A percentile compares a stretch with the other conserved stretches of the same genome.
phyloP scores from a whole-genome alignment of 2,797 vertebrate genomes.

The Ctenochaetus hawaiiensis region DNA sequence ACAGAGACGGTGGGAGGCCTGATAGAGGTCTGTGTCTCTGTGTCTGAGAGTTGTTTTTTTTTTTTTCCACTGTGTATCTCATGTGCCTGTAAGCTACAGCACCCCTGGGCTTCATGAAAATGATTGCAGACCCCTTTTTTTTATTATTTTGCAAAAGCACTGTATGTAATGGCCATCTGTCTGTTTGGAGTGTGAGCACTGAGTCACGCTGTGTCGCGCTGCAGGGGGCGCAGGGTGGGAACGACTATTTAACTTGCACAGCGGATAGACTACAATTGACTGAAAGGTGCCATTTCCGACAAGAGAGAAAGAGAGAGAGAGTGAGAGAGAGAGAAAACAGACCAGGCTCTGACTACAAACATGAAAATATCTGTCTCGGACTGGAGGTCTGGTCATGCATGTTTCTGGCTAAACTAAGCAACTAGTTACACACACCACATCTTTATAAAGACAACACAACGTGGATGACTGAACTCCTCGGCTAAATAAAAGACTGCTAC shows the following conservation, averaged over 20 bases:
- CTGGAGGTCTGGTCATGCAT: constrained; percentile 37
- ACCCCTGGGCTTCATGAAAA: constrained; percentile 79
- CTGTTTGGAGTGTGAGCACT: constrained; percentile 74
- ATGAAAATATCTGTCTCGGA: constrained; percentile 61
- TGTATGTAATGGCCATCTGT: constrained; percentile 86
- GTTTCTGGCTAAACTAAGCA: constrained; percentile 19
- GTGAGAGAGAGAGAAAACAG: too few species aligned
- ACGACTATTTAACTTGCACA: constrained; percentile 76
- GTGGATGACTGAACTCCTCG: constrained; percentile 60
- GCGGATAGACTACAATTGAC: constrained; percentile 70
- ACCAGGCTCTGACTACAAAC: constrained; percentile 46
- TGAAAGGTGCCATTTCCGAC: constrained; percentile 74
- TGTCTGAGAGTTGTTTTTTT: constrained; percentile 38
- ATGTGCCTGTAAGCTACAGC: constrained; percentile 71
- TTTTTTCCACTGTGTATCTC: constrained; percentile 52
- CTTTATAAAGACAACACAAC: constrained; percentile 48
- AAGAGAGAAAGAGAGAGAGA: constrained; percentile 17
- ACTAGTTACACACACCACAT: constrained; percentile 29
- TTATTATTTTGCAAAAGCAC: constrained; percentile 77
- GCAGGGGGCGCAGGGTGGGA: constrained; percentile 64
- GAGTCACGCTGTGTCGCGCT: constrained; percentile 73
- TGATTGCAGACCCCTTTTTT: constrained; percentile 62
- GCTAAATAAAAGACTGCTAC: constrained; percentile 48
- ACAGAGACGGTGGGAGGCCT: constrained; percentile 50
- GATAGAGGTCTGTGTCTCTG: constrained; percentile 53